Evolutionary conservation across 2,888 invertebrate genomes (phyloP), one percentile per base, ranked within the genome.

Genomic region (Synergus laeviventris): DNA sequence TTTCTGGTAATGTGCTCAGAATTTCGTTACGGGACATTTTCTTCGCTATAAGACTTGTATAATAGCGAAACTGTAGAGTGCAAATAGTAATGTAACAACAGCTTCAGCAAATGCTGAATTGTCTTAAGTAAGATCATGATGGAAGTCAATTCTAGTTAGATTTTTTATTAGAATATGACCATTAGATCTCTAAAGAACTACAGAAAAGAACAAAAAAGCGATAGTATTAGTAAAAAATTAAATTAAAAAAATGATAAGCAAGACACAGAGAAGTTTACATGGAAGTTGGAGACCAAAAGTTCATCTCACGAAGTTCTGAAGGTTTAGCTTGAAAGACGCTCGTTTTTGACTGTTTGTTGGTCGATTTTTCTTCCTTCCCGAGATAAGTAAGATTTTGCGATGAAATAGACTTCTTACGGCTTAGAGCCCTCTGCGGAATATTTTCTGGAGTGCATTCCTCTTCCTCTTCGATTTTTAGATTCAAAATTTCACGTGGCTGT

Each of bases 231-330:
- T 14, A 24, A 21, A 49, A 38, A 12, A 45, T n/a, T 1, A 73
- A 62, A 14, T 60, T 36, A 14, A 45, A 45, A 24, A 16, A 18
- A 61, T 56, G 24, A 73, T 62, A n/a, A 56, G 21, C 21, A 66
- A 56, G 11, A 75, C 9, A 36, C 18, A 74, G 62, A 60, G 31
- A 73, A 54, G 62, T 82, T 91, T 93, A 96, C 96, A 96, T 96
- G 0, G 96, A 96, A 11, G 96, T 96, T 0, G 96, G 96, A 8
- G 96, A 95, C 95, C 95, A 96, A 91, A 96, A 96, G 90, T 96
- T 96, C 94, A 96, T 95, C 91, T 96, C 96, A 64, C 96, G 91
- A 16, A 96, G 91, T 87, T 96, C 95, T 0, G 95, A 94, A 0
- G 95, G 94, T 87, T 93, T 94, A 0, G 94, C 92, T 83, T 92